Conservation (phyloP, 1,140 invertebrate species). For the Arion vulgaris region DNA sequence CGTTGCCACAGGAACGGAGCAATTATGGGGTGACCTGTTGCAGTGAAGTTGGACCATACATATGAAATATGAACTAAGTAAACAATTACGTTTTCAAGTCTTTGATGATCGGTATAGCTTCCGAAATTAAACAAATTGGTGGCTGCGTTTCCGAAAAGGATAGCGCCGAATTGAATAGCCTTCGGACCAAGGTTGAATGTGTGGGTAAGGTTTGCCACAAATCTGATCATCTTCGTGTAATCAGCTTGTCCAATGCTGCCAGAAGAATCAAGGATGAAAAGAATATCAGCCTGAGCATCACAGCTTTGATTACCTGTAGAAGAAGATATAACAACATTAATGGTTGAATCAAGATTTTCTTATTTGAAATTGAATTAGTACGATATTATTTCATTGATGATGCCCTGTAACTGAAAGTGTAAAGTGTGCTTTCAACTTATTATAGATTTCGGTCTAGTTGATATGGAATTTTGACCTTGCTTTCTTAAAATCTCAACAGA, state of each 20-base stretch:
- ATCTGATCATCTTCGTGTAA: conserved; percentile 48
- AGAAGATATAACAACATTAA: no score
- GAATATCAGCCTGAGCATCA: conserved; percentile 48
- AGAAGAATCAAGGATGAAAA: conserved; percentile 55
- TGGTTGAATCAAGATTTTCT: no score
- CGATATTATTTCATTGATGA: no score
- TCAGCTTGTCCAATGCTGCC: conserved; percentile 46
- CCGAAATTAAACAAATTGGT: conserved; percentile 3
- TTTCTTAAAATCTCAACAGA: no score
- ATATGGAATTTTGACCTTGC: no score
- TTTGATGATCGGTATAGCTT: background rate
- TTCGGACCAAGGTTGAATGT: conserved; percentile 47
- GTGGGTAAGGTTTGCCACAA: conserved; percentile 45
- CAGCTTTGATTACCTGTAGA: conserved; percentile 6
- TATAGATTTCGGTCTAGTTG: no score
- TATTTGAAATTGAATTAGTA: no score
- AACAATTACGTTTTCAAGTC: background rate
- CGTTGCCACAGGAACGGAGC: no score
- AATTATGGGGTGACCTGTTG: no score
- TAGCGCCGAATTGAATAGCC: conserved; percentile 48
- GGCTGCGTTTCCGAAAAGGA: conserved; percentile 40
- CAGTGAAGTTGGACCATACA: no score
- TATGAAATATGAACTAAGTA: background rate
- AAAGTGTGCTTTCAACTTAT: no score
- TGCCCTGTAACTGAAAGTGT: no score